Percentiles rank a stretch among this genome's conserved stretches.
Conservation (phyloP, 1,140 invertebrate genomes). For the Drosophila equinoxialis region DNA sequence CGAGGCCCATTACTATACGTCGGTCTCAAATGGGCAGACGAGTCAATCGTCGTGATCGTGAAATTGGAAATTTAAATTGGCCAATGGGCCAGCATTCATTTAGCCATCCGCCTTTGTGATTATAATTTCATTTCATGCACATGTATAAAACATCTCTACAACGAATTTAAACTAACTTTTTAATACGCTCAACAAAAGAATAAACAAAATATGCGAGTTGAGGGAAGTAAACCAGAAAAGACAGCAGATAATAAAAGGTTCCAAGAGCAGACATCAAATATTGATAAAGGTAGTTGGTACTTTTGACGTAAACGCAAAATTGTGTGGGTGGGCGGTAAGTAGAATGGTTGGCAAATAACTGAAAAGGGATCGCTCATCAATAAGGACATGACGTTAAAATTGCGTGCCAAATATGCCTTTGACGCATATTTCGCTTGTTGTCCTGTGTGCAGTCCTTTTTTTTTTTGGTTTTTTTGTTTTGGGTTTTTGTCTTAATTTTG, state of each 20-base stretch:
- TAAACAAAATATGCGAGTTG: conserved; percentile 1
- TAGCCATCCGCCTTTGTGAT: not conserved
- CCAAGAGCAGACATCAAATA: conserved; percentile 56
- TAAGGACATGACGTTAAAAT: conserved; percentile 63
- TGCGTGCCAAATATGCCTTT: conserved; percentile 76
- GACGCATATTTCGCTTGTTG: conserved; percentile 60
- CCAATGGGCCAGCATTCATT: too few relatives aligned
- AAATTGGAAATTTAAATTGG: not conserved
- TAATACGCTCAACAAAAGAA: conserved; percentile 18
- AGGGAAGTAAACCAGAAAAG: not conserved
- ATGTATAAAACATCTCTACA: conserved; percentile 32
- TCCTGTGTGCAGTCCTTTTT: conserved; percentile 28
- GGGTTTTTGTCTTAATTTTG: conserved; percentile 63
- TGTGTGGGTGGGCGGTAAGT: not conserved
- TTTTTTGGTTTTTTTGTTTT: not conserved
- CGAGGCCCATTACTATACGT: not conserved
- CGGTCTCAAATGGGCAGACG: not conserved
- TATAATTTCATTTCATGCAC: conserved; percentile 10
- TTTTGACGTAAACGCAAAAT: conserved; percentile 20
- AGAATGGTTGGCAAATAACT: conserved; percentile 36
- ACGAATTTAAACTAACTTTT: conserved; percentile 7
- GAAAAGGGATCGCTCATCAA: conserved; percentile 72
- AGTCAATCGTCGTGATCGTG: not conserved
- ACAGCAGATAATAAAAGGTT: conserved; percentile 53
- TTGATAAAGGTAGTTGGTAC: conserved; percentile 60